Evolutionary conservation across 2,113 vertebrate genomes (phyloP).

Genomic region (Corydoras maculifer): DNA sequence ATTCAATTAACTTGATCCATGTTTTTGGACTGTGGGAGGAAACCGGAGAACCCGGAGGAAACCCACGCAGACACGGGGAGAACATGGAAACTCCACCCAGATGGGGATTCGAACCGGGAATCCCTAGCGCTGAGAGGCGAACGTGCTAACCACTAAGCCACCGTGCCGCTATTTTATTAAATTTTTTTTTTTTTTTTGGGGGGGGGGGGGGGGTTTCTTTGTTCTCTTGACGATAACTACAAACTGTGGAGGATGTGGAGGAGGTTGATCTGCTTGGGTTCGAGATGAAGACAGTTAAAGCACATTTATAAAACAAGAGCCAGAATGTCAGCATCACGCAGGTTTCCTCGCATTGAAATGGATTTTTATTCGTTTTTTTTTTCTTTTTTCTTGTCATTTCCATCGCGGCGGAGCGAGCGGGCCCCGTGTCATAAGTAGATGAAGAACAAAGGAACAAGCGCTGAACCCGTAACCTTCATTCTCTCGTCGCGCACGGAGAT

Average conservation of each 20-base stretch:
- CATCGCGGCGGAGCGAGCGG: not conserved
- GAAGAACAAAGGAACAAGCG: slow-evolving; percentile 4
- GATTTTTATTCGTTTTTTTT: not conserved
- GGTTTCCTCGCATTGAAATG: not conserved
- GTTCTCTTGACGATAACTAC: slow-evolving; percentile 20
- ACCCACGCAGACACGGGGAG: too few relatives aligned
- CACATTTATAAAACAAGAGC: slow-evolving; percentile 17
- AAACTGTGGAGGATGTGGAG: not conserved
- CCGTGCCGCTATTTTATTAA: too few relatives aligned
- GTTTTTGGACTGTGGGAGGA: too few relatives aligned
- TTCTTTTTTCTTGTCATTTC: not conserved
- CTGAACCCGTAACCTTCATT: slow-evolving; percentile 22
- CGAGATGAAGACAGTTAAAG: slow-evolving; percentile 11
- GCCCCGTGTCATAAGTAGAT: not conserved
- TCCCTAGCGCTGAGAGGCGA: too few relatives aligned
- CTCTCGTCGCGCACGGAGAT: not conserved
- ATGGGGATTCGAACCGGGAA: too few relatives aligned
- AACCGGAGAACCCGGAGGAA: too few relatives aligned
- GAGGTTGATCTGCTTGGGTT: slow-evolving; percentile 20
- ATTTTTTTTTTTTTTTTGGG: too few relatives aligned
- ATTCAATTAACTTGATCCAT: too few relatives aligned
- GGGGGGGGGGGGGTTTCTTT: not conserved
- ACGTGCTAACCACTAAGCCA: too few relatives aligned
- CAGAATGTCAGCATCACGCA: slow-evolving; percentile 8
- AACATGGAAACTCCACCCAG: too few relatives aligned